Conservation (phyloP, 2,113 vertebrate species). For the Tragelaphus buxtoni region DNA sequence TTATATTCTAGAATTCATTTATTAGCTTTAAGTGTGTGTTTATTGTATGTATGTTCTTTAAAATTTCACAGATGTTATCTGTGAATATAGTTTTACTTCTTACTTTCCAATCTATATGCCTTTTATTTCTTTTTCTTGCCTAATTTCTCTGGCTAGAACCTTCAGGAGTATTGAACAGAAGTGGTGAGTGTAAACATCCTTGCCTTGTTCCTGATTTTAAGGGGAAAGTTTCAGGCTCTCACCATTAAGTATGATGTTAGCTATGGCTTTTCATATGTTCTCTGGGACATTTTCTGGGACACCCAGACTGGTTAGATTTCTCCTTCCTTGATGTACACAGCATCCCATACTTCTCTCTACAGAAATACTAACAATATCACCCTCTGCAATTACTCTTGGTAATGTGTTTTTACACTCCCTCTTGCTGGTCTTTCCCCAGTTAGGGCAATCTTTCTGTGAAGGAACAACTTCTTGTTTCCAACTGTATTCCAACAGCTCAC, state of each 20-base stretch:
- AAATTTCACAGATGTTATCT: background rate
- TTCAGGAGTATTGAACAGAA: background rate
- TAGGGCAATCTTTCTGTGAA: background rate
- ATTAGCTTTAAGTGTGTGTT: background rate
- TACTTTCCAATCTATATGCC: background rate
- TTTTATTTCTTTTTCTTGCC: background rate
- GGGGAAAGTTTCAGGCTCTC: background rate
- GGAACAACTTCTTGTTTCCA: background rate
- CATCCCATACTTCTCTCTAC: background rate
- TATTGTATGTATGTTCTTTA: background rate
- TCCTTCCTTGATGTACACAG: background rate
- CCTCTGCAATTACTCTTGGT: background rate
- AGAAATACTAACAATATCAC: background rate
- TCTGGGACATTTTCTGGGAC: background rate
- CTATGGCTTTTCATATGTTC: background rate
- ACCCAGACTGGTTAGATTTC: background rate
- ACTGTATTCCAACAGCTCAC: background rate
- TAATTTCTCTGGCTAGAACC: background rate
- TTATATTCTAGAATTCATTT: background rate
- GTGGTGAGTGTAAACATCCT: background rate
- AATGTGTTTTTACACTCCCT: background rate
- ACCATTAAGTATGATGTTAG: background rate
- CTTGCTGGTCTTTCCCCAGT: background rate
- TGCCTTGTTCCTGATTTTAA: background rate
- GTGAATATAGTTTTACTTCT: background rate